phyloP scores from a whole-genome alignment of 1,140 invertebrate species.

The Drosophila triauraria region DNA sequence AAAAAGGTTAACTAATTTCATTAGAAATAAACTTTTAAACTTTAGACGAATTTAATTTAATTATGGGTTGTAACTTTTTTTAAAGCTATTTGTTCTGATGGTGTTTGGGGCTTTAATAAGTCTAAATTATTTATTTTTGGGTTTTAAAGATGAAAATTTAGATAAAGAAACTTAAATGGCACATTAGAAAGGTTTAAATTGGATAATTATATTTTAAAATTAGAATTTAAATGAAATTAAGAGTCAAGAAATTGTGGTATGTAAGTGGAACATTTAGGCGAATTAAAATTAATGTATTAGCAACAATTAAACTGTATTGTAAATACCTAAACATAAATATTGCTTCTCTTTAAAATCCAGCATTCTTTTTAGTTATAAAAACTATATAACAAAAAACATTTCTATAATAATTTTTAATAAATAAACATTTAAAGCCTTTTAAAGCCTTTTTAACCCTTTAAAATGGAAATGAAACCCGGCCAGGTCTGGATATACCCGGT shows the following conservation, averaged over 20 bases:
- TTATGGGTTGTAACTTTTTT: no score
- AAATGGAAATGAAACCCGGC: constrained; percentile 1
- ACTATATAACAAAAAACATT: not conserved
- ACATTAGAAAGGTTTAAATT: no score
- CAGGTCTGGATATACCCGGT: constrained; percentile 21
- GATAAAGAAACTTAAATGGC: no score
- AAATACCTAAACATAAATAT: not conserved
- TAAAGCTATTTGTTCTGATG: no score
- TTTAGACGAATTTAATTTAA: constrained; percentile 13
- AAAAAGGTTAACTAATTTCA: not conserved
- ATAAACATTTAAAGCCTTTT: not conserved
- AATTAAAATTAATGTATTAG: no score
- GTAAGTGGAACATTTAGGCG: no score
- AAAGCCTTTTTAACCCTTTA: constrained; percentile 4
- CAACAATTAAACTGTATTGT: not conserved
- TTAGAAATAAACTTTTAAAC: constrained; percentile 4
- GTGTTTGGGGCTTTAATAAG: not conserved
- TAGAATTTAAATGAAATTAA: no score
- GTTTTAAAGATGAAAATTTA: no score
- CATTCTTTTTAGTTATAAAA: no score
- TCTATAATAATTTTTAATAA: not conserved
- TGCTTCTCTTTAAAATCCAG: no score
- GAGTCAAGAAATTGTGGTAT: no score
- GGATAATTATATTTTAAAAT: no score
- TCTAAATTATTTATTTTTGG: not conserved